Percentiles rank a stretch among this genome's conserved stretches.
Evolutionary conservation across 1,140 invertebrate genomes (phyloP).

Genomic region (Drosophila kikkawai): DNA sequence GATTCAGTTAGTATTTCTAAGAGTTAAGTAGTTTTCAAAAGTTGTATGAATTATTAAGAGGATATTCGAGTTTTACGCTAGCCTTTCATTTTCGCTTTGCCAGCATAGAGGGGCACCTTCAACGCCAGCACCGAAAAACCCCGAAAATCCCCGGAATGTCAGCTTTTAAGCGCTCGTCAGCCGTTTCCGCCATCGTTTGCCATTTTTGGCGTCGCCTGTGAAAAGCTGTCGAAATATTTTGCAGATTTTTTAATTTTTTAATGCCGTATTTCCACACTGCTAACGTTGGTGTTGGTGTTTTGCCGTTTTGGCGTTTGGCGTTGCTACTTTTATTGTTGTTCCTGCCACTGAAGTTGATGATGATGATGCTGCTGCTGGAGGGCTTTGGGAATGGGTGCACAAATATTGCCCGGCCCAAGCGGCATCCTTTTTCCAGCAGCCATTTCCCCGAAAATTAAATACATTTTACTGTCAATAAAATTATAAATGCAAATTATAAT

Average conservation of each 20-base stretch:
- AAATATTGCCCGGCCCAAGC: conserved; percentile 54
- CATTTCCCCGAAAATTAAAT: conserved; percentile 74
- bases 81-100: conserved; percentile 66
- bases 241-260: conserved; percentile 79
- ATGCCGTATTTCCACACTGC: conserved; percentile 62
- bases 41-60: conserved; percentile 84
- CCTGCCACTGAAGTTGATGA: conserved; percentile 36
- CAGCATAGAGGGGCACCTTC: not conserved
- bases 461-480: conserved; percentile 83
- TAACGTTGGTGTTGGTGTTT: conserved; percentile 28
- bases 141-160: conserved; percentile 3
- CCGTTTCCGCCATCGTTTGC: conserved; percentile 58
- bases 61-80: conserved; percentile 81
- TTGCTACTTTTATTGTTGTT: conserved; percentile 29
- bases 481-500: conserved; percentile 84
- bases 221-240: conserved; percentile 82
- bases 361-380: not conserved
- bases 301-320: conserved; percentile 15
- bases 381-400: conserved; percentile 1
- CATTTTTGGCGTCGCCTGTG: conserved; percentile 47
- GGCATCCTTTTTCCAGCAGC: conserved; percentile 34
- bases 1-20: conserved; percentile 83
- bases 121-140: not conserved
- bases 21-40: conserved; percentile 82
- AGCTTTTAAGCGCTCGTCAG: conserved; percentile 63